A percentile compares a stretch with the other conserved stretches of the same genome.
These are phyloP conservation scores for Frankliniella intonsa DNA, from an alignment of 2,888 invertebrate species.

Conservation along the genomic window DNA sequence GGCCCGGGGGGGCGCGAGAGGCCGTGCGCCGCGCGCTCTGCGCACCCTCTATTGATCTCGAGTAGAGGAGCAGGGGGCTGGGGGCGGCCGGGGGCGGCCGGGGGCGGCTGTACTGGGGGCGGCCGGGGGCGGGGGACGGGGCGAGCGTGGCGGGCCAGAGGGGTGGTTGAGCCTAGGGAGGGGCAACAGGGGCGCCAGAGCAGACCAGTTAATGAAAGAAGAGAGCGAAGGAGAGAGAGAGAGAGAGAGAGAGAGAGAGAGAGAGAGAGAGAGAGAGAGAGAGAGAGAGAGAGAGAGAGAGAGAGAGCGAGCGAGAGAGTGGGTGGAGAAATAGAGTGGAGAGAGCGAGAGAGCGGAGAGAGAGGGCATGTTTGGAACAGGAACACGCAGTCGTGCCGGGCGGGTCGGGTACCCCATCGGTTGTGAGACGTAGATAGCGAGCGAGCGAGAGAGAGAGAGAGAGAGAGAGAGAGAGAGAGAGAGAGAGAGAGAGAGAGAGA, in stretches of 20 bases:
- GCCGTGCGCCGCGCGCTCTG: constrained; percentile 1
- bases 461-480: neutral
- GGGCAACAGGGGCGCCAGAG: constrained; percentile 18
- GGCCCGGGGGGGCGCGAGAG: neutral
- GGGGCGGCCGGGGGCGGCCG: neutral
- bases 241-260: neutral
- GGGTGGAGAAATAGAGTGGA: constrained; percentile 1
- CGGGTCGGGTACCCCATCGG: too few relatives aligned
- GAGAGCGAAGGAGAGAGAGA: neutral
- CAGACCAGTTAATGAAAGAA: constrained; percentile 26
- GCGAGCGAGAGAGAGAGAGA: neutral
- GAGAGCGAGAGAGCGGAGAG: neutral
- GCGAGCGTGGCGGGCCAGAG: neutral
- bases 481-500: neutral
- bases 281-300: neutral
- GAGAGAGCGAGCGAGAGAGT: neutral
- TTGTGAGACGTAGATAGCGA: neutral
- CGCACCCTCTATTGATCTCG: constrained; percentile 22
- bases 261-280: neutral
- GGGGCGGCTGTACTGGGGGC: neutral
- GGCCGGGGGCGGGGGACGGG: neutral
- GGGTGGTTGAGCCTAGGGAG: neutral
- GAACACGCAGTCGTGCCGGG: too few relatives aligned
- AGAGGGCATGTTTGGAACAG: neutral
- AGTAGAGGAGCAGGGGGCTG: neutral